These are phyloP conservation scores for Rafetus swinhoei DNA, from an alignment of 2,113 vertebrate species.

Conservation along the genomic window DNA sequence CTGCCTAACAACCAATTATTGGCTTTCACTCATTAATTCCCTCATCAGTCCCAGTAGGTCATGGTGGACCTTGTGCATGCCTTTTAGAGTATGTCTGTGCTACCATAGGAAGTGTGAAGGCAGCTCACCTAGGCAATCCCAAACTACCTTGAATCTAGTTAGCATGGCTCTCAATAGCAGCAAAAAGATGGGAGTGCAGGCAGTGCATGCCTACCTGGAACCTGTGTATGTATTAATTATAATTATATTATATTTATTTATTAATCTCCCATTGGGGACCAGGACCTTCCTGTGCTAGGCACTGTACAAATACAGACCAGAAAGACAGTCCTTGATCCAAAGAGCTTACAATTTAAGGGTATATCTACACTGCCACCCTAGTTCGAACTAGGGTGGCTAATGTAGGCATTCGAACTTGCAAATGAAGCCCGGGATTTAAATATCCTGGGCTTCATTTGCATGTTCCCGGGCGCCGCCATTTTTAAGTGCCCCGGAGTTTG, in stretches of 20 bases:
- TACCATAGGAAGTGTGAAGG: neutral
- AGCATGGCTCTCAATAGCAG: neutral
- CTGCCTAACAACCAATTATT: neutral
- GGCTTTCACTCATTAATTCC: neutral
- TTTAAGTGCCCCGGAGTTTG: too few relatives aligned
- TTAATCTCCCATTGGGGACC: neutral
- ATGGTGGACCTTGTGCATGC: fast-evolving
- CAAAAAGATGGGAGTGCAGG: neutral
- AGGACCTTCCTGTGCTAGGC: neutral
- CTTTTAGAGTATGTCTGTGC: neutral
- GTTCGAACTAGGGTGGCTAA: too few relatives aligned
- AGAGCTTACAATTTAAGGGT: neutral
- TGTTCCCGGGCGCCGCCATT: too few relatives aligned
- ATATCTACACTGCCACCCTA: too few relatives aligned
- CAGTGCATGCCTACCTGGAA: too few relatives aligned
- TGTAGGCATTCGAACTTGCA: too few relatives aligned
- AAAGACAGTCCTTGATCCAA: neutral
- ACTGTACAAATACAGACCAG: neutral
- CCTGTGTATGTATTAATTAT: too few relatives aligned
- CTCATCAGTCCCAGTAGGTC: neutral
- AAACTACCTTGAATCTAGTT: neutral
- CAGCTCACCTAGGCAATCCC: neutral
- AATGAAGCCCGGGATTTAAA: too few relatives aligned
- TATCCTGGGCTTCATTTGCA: too few relatives aligned
- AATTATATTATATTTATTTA: too few relatives aligned